Conservation (phyloP, 2,113 vertebrate genomes). For the Lepisosteus osseus region DNA sequence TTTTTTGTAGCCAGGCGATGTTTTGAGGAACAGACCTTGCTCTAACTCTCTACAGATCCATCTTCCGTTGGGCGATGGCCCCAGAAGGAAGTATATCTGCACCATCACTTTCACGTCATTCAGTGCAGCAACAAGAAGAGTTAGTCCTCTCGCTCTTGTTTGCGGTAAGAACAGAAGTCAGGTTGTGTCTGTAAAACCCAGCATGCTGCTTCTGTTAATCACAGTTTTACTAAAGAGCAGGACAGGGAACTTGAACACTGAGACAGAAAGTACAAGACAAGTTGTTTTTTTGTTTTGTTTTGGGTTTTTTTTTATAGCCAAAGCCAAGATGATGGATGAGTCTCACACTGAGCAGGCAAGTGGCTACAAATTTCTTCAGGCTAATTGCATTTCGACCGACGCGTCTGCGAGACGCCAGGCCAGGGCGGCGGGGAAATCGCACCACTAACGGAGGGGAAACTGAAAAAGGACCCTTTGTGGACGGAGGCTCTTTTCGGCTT, state of each 20-base stretch:
- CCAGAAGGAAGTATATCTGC: too few relatives aligned
- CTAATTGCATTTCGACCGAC: conserved; percentile 46
- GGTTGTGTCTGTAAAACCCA: conserved; percentile 30
- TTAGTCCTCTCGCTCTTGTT: conserved; percentile 21
- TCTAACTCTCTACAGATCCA: too few relatives aligned
- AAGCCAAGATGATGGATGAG: conserved; percentile 66
- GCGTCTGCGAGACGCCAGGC: conserved; percentile 42
- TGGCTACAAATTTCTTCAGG: conserved; percentile 67
- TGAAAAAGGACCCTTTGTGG: conserved; percentile 41
- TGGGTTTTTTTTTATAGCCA: conserved; percentile 18
- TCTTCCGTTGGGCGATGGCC: too few relatives aligned
- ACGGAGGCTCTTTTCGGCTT: conserved; percentile 26
- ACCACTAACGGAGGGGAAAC: neutral
- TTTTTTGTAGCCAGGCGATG: too few relatives aligned
- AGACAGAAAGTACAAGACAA: conserved; percentile 42
- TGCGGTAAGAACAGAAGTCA: conserved; percentile 19
- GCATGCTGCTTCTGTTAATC: conserved; percentile 28
- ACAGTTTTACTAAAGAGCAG: conserved; percentile 32
- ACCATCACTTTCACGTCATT: neutral
- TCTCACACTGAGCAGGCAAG: conserved; percentile 60
- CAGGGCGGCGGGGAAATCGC: conserved; percentile 12
- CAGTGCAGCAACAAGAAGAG: conserved; percentile 4
- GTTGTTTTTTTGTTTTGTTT: conserved; percentile 32
- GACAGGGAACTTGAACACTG: conserved; percentile 28
- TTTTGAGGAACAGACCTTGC: too few relatives aligned